These are phyloP conservation scores for Temnothorax ravouxi DNA, from an alignment of 2,888 invertebrate genomes.

Conservation along the genomic window DNA sequence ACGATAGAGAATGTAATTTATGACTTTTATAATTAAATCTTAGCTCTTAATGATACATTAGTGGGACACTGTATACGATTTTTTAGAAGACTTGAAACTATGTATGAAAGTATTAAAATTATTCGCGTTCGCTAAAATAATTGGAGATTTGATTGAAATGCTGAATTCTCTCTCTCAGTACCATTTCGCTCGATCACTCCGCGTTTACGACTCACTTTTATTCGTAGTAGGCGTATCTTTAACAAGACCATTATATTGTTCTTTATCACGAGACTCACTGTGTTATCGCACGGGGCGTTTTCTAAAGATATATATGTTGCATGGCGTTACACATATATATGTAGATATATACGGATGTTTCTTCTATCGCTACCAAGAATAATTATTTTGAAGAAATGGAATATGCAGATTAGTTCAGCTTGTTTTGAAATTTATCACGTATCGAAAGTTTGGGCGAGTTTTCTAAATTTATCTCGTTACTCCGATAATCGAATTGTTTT, in stretches of 20 bases:
- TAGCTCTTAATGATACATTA: neutral
- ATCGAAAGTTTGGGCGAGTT: neutral
- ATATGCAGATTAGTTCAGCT: neutral
- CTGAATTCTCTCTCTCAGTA: conserved; percentile 18
- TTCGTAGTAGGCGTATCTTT: conserved; percentile 83
- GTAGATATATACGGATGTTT: conserved; percentile 16
- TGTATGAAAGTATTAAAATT: conserved; percentile 5
- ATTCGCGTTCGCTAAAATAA: conserved; percentile 5
- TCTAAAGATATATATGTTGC: conserved; percentile 77
- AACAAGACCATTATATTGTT: conserved; percentile 82
- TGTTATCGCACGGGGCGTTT: conserved; percentile 78
- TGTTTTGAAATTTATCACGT: conserved; percentile 5
- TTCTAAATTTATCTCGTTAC: neutral
- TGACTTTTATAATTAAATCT: conserved; percentile 14
- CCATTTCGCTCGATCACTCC: conserved; percentile 40
- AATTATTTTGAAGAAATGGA: conserved; percentile 55
- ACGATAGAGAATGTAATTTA: conserved; percentile 13
- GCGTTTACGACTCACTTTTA: conserved; percentile 76
- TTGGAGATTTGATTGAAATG: conserved; percentile 18
- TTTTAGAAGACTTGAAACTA: neutral
- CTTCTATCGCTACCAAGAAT: conserved; percentile 60
- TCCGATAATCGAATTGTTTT: neutral
- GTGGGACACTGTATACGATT: neutral
- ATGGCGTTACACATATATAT: neutral
- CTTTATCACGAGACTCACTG: conserved; percentile 73